Base-by-base conservation (phyloP, 2,888 invertebrate genomes). In the Drosophila tripunctata region DNA sequence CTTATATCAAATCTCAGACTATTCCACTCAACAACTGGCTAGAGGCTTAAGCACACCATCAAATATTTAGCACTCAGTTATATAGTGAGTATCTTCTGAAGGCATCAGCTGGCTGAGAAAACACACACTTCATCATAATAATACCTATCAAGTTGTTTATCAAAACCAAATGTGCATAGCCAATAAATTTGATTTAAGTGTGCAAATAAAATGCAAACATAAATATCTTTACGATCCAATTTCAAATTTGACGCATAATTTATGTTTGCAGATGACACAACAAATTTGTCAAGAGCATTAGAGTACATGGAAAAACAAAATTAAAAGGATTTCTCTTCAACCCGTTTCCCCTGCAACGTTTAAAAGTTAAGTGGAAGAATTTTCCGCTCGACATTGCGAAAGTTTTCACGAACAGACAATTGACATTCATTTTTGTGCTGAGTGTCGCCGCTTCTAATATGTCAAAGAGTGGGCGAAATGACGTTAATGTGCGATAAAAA, bases 171-270 rank as follows among this genome's bases (percentile, higher is more conserved):
- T 38, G 51, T 48, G 51, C 85, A 68, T 36, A 51, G 41, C 38
- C 66, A 57, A 86, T 83, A 79, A 76, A 87, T 67, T 60, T 63
- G 38, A 44, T 48, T 75, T 82, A 51, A 72, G 61, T 72, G 67
- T 41, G 73, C 61, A 62, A 77, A 76, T 72, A 57, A 72, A 68
- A 75, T 63, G 79, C 67, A 51, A 57, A 43, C 86, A 82, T 78
- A 85, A 87, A 81, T 62, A 64, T 66, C 35, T 80, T 80, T 87
- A 80, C 63, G 75, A 71, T 50, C 63, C 79, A 63, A 85, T 85
- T 65, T 48, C 48, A 62, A 85, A 87, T 80, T n/a, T 78, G 83
- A 43, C 70, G 75, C 73, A 79, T 86, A 76, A 83, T 83, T 57
- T 67, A 64, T 83, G 57, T 65, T 75, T 68, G 52, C 62, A 47